These are phyloP conservation scores for rabbit (Oryctolagus cuniculus) DNA, from an alignment of 2,113 vertebrate genomes.

Conservation along the genomic window DNA sequence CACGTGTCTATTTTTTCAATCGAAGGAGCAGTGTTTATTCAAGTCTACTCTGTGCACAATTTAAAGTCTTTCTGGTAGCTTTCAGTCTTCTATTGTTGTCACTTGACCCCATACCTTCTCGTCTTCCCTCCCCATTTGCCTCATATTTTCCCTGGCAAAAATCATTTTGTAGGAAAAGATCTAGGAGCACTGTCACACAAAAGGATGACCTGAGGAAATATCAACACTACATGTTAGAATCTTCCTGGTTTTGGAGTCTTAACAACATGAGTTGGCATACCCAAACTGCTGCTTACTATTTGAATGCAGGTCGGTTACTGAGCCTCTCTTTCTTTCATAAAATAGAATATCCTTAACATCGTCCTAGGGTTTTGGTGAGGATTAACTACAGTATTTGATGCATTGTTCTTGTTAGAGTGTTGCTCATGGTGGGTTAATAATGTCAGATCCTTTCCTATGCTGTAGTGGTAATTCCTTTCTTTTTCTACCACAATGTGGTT, in stretches of 20 bases:
- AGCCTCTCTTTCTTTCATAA: slow-evolving; percentile 23
- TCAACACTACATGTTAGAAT: background rate
- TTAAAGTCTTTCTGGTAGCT: background rate
- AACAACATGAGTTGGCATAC: background rate
- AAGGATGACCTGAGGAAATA: background rate
- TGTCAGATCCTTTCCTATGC: background rate
- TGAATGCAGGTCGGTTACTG: background rate
- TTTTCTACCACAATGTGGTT: background rate
- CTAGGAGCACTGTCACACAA: background rate
- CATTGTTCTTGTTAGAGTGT: background rate
- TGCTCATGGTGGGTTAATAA: background rate
- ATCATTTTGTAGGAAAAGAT: background rate
- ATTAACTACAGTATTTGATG: background rate
- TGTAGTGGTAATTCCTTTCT: background rate
- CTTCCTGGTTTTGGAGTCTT: background rate
- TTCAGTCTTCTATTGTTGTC: background rate
- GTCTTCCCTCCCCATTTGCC: background rate
- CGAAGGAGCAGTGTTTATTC: background rate
- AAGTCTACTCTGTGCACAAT: background rate
- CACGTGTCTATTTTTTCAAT: background rate
- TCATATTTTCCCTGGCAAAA: background rate
- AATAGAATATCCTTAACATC: background rate
- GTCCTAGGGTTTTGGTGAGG: background rate
- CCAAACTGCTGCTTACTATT: background rate
- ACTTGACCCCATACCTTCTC: background rate